Base-by-base conservation (phyloP, 2,888 invertebrate species). In the Taenaris catops region DNA sequence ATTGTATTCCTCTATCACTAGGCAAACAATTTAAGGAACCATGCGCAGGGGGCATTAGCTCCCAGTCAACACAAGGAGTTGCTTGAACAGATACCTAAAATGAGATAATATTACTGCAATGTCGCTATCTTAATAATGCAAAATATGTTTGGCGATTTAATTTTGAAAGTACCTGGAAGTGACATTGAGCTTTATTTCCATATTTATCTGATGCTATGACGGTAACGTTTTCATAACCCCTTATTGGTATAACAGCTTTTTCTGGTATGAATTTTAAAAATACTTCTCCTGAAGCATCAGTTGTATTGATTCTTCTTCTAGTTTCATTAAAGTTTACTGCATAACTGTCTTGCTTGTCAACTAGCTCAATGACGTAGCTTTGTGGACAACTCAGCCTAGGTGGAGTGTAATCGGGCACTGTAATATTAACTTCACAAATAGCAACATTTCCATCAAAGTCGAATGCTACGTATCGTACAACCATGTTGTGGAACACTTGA, bases 381-480 rank as follows among this genome's bases (percentile, higher is more conserved):
- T 96, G 96, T 0, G 97, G 97, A 59, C 97, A 97, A 63, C 94
- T 96, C 19, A 97, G 76, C 59, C 92, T 91, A 3, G 97, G 97
- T 32, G 97, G 96, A 0, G 96, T 96, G 33, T 96, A 94, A 72
- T 97, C 97, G 14, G 96, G 96, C 4, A 97, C 96, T 0, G 97
- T 96, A 14, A 99, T 96, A 57, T 97, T 96, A 14, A 99, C 96
- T 87, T 96, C 95, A 64, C 99, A 99, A 63, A 97, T 96, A 6
- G 98, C 99, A 6, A 97, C 97, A 63, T 99, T 99, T 49, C 98
- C 98, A 63, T 98, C 98, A 58, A 96, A 96, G 80, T 99, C 99
- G 59, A 96, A 98, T 1, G 98, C 99, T 1, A 97, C 94, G 60
- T 98, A 99, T 81, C 96, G 94, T 0, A 98, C 96, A 12, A 96